Evolutionary conservation across 2,113 vertebrate genomes (phyloP).

Genomic region (Carassius gibelio): DNA sequence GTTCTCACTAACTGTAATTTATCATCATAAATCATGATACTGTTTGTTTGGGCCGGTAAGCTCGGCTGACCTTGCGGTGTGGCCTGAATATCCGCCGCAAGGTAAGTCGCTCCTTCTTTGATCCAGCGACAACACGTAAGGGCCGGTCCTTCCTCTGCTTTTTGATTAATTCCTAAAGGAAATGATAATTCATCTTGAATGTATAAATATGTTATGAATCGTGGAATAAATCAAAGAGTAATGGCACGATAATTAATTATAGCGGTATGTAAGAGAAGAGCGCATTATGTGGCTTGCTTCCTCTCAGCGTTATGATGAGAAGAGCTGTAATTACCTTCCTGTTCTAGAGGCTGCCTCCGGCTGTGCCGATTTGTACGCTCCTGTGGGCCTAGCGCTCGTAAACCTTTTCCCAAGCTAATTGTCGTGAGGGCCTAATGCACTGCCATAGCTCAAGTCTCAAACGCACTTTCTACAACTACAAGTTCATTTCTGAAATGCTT

Average conservation of each 20-base stretch:
- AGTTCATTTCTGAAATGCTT: background rate
- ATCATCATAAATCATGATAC: constrained; percentile 10
- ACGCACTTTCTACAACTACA: constrained; percentile 53
- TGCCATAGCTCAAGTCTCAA: constrained; percentile 62
- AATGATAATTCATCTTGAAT: constrained; percentile 82
- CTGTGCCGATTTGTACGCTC: constrained; percentile 50
- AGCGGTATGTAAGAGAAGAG: constrained; percentile 69
- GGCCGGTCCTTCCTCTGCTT: constrained; percentile 67
- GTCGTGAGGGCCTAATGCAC: constrained; percentile 75
- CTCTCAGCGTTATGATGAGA: constrained; percentile 75
- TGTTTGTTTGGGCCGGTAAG: background rate
- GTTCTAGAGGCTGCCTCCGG: constrained; percentile 61
- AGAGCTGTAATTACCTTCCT: constrained; percentile 79
- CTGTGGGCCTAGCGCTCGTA: constrained; percentile 72
- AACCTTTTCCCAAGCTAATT: constrained; percentile 78
- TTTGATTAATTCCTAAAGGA: constrained; percentile 81
- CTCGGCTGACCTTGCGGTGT: background rate
- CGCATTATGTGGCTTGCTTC: constrained; percentile 78
- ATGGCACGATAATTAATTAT: constrained; percentile 80
- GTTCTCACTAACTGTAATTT: background rate
- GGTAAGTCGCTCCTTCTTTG: constrained; percentile 71
- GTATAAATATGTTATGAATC: constrained; percentile 84
- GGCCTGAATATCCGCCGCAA: constrained; percentile 35
- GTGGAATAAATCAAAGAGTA: constrained; percentile 80
- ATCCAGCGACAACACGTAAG: constrained; percentile 65